Conservation (phyloP, 2,888 invertebrate species). For the Cephalotes varians region DNA sequence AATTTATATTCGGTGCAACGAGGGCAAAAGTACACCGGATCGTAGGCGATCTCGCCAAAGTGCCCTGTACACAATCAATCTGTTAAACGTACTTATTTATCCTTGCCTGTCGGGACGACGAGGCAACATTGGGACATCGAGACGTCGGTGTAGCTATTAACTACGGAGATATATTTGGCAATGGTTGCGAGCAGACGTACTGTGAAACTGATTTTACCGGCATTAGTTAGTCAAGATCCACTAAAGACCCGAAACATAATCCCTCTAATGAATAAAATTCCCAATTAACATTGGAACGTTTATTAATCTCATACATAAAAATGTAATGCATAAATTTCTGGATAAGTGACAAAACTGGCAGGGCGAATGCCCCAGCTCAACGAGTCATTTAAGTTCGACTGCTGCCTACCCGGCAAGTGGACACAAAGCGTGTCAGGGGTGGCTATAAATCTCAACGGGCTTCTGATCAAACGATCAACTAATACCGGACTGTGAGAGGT, state of each 20-base stretch:
- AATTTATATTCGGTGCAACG: conserved; percentile 73
- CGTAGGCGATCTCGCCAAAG: conserved; percentile 79
- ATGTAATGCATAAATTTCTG: background rate
- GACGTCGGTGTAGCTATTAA: conserved; percentile 62
- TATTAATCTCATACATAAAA: background rate
- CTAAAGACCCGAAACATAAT: conserved; percentile 9
- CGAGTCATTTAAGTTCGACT: conserved; percentile 34
- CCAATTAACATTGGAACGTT: background rate
- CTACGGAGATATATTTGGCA: conserved; percentile 69
- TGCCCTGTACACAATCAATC: conserved; percentile 82
- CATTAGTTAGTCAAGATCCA: conserved; percentile 48
- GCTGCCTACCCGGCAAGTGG: conserved; percentile 46
- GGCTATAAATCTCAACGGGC: conserved; percentile 78
- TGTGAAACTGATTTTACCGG: conserved; percentile 61
- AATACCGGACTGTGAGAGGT: conserved; percentile 80
- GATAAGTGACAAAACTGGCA: background rate
- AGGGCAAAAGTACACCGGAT: conserved; percentile 69
- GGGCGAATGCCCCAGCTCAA: conserved; percentile 10
- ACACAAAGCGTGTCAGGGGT: conserved; percentile 66
- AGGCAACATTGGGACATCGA: conserved; percentile 30
- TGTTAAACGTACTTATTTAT: conserved; percentile 80
- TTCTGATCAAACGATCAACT: conserved; percentile 84
- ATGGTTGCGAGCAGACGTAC: conserved; percentile 57
- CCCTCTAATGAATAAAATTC: background rate
- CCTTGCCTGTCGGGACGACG: conserved; percentile 69